phyloP scores from a whole-genome alignment of 2,797 vertebrate species.

The Sparus aurata region DNA sequence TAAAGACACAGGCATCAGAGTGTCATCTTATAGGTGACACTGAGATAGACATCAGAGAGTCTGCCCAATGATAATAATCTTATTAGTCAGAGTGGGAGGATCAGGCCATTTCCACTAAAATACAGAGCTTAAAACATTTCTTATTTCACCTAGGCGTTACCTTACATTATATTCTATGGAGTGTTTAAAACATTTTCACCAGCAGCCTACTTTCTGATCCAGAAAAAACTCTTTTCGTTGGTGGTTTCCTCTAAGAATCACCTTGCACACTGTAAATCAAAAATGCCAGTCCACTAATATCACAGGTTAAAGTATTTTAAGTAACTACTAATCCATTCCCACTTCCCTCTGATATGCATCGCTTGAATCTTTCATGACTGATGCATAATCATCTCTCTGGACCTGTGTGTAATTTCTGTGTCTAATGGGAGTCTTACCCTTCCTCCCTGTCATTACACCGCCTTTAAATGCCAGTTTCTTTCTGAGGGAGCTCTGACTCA shows the following conservation, averaged over 20 bases:
- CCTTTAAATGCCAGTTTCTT: slow-evolving; percentile 79
- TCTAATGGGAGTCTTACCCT: slow-evolving; percentile 73
- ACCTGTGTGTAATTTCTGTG: slow-evolving; percentile 77
- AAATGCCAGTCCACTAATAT: slow-evolving; percentile 39
- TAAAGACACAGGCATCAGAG: too few relatives aligned
- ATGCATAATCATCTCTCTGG: slow-evolving; percentile 74
- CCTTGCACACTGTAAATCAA: slow-evolving; percentile 31
- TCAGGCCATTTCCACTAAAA: neutral
- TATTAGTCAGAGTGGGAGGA: neutral
- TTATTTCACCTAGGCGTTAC: neutral
- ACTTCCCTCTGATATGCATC: slow-evolving; percentile 53
- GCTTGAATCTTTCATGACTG: slow-evolving; percentile 62
- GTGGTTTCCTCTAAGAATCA: slow-evolving; percentile 27
- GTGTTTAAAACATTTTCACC: neutral
- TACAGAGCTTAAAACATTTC: neutral
- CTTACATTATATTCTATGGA: neutral
- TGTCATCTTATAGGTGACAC: too few relatives aligned
- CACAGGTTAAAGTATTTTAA: slow-evolving; percentile 62
- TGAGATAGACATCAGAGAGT: too few relatives aligned
- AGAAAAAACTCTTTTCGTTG: slow-evolving; percentile 1
- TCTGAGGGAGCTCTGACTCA: slow-evolving; percentile 75
- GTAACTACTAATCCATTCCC: slow-evolving; percentile 63
- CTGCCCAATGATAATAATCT: neutral
- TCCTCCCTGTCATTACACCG: slow-evolving; percentile 82
- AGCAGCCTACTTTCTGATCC: neutral